Evolutionary conservation across 2,113 vertebrate genomes (phyloP).

Genomic region (Corynorhinus townsendii): DNA sequence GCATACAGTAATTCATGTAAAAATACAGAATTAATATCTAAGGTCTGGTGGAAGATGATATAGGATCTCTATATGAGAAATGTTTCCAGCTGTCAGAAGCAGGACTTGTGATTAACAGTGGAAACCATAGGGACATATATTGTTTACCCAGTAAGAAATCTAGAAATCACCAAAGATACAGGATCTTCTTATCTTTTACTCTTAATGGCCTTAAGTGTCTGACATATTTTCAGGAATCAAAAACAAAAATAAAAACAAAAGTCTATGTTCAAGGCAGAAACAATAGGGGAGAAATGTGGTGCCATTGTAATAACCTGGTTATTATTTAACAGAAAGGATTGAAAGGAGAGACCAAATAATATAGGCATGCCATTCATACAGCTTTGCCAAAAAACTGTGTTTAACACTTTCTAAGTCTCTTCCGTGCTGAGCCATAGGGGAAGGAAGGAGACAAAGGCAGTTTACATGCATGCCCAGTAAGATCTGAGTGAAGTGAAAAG

Average conservation of each 20-base stretch:
- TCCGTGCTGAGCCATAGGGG: too few relatives aligned
- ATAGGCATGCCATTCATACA: too few relatives aligned
- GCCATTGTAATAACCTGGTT: too few relatives aligned
- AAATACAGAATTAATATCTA: neutral
- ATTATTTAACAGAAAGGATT: too few relatives aligned
- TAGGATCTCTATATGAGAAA: neutral
- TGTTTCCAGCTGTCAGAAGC: neutral
- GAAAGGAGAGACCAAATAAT: too few relatives aligned
- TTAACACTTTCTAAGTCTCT: too few relatives aligned
- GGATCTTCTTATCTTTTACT: neutral
- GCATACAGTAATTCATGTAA: neutral
- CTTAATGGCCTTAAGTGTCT: neutral
- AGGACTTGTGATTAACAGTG: neutral
- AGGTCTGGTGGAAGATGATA: neutral
- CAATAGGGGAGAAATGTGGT: neutral
- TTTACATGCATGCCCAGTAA: too few relatives aligned
- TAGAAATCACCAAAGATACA: neutral
- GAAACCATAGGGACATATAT: neutral
- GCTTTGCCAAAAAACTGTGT: too few relatives aligned
- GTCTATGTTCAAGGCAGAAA: neutral
- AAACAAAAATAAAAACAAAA: neutral
- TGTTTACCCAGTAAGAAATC: neutral
- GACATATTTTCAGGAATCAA: neutral
- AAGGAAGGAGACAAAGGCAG: too few relatives aligned
- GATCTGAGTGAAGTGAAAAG: too few relatives aligned